These are phyloP conservation scores for Caenorhabditis sulstoni DNA, from an alignment of 2,888 invertebrate genomes.

Conservation along the genomic window DNA sequence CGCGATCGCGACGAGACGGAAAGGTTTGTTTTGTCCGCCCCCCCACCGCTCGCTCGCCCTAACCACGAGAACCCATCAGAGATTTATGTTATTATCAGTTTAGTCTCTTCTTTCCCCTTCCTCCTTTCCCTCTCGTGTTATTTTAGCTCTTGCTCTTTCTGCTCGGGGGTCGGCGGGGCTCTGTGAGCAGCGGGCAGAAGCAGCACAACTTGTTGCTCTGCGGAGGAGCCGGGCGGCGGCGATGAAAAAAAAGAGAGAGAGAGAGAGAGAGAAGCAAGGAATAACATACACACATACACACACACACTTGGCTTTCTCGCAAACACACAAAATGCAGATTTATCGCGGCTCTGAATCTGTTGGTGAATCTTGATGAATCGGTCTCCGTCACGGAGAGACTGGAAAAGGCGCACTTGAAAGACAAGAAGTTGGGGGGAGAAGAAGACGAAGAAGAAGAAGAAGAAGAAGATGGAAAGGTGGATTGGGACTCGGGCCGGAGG, in stretches of 20 bases:
- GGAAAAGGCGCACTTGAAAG: too few relatives aligned
- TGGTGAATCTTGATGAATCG: constrained; percentile 46
- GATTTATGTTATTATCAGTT: constrained; percentile 45
- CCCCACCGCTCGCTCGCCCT: background rate
- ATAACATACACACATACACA: too few relatives aligned
- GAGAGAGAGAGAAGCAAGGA: background rate
- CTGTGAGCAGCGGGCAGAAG: too few relatives aligned
- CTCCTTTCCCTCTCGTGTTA: constrained; percentile 4
- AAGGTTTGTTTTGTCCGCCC: constrained; percentile 37
- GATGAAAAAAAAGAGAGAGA: background rate
- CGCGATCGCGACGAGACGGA: constrained; percentile 41
- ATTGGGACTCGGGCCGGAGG: constrained; percentile 10
- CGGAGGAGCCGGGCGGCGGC: too few relatives aligned
- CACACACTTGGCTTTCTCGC: too few relatives aligned
- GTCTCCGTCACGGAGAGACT: background rate
- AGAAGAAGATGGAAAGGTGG: constrained; percentile 43
- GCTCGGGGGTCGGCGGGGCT: too few relatives aligned
- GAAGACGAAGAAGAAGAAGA: background rate
- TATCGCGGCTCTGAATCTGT: constrained; percentile 35
- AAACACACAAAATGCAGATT: constrained; percentile 36
- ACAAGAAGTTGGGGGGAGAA: background rate
- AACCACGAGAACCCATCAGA: constrained; percentile 35
- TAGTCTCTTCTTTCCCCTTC: background rate
- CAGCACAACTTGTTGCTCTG: constrained; percentile 34
- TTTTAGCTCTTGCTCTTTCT: too few relatives aligned